These are phyloP conservation scores for Calidris pugnax DNA, from an alignment of 2,113 vertebrate species.

Conservation along the genomic window DNA sequence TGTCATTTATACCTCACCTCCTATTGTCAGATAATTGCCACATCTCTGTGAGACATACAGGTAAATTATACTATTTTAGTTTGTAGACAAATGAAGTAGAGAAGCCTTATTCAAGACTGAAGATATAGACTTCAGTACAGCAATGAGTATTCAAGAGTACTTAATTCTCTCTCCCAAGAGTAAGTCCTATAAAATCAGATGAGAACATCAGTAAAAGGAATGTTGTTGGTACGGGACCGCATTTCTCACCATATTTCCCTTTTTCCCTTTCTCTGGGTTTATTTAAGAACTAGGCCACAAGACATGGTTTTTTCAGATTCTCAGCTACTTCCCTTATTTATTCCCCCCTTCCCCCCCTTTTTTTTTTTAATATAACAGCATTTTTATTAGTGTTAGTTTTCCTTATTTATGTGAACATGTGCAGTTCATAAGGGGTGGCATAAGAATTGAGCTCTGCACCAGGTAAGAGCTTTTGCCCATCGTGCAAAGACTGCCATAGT, in stretches of 20 bases:
- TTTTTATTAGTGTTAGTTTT: not conserved
- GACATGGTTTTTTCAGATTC: not conserved
- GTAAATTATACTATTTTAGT: not conserved
- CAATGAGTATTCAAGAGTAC: not conserved
- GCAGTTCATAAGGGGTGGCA: rapidly evolving
- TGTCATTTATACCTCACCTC: not conserved
- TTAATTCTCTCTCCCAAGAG: not conserved
- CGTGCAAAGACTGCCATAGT: not conserved
- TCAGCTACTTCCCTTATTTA: not conserved
- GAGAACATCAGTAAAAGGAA: not conserved
- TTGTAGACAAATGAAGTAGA: not conserved
- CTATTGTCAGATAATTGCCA: not conserved
- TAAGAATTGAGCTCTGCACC: not conserved
- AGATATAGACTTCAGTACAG: not conserved
- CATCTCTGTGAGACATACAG: not conserved
- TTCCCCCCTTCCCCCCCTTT: not conserved
- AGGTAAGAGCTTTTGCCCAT: not conserved
- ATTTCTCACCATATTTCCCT: not conserved
- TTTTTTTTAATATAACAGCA: not conserved
- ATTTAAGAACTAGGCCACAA: not conserved
- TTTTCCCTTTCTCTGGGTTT: not conserved
- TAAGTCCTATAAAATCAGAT: not conserved
- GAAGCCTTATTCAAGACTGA: not conserved
- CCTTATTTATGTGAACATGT: not conserved
- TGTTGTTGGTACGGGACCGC: not conserved